These are phyloP conservation scores for Myanophis thanlyinensis DNA, from an alignment of 2,113 vertebrate species.

Conservation along the genomic window DNA sequence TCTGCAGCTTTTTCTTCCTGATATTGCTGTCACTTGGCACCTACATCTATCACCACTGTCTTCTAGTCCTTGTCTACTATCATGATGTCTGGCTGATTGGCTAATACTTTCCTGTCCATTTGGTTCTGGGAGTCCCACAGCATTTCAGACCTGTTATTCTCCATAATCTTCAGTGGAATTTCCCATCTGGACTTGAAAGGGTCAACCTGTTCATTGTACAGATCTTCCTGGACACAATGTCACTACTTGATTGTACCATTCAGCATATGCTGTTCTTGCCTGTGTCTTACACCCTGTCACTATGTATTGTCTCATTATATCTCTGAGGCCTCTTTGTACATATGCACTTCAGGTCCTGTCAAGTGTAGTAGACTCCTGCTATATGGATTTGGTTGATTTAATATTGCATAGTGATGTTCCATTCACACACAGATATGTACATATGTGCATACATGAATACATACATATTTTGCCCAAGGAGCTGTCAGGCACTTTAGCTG, in stretches of 20 bases:
- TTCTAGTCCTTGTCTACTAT: too few relatives aligned
- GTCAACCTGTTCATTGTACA: neutral
- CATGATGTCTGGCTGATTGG: too few relatives aligned
- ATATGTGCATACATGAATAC: fast-evolving
- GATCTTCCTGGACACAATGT: neutral
- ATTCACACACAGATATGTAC: neutral
- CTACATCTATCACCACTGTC: too few relatives aligned
- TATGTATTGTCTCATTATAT: neutral
- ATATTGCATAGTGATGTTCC: neutral
- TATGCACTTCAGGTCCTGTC: neutral
- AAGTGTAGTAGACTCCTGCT: neutral
- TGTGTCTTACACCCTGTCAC: neutral
- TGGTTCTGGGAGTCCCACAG: too few relatives aligned
- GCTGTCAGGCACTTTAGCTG: neutral
- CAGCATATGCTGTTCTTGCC: neutral
- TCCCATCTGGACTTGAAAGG: neutral
- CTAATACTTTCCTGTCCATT: too few relatives aligned
- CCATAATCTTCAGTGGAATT: neutral
- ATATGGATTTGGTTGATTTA: neutral
- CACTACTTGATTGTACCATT: neutral
- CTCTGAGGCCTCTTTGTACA: neutral
- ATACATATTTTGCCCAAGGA: neutral
- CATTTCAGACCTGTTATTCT: neutral
- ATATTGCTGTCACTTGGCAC: too few relatives aligned
- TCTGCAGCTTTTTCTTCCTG: neutral